Conservation (phyloP, 1,140 invertebrate genomes). For the Heliconius melpomene region DNA sequence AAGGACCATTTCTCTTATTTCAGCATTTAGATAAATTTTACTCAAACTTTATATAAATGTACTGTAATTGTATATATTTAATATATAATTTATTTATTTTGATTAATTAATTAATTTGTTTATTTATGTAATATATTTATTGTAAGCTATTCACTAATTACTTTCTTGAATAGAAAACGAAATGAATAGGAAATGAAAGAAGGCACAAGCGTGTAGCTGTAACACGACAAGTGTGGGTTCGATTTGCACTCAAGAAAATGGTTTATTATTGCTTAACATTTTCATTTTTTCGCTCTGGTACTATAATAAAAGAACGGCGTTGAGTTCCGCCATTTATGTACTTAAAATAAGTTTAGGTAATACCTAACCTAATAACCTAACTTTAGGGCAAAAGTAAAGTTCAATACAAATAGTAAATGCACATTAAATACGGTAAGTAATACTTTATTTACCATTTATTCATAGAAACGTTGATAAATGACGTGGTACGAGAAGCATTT, state of each 20-base stretch:
- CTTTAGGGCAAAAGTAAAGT: not conserved
- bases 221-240: too few species aligned
- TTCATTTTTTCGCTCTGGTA: not conserved
- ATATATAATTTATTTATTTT: too few species aligned
- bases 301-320: too few species aligned
- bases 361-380: too few species aligned
- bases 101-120: too few species aligned
- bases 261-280: not conserved
- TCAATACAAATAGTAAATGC: not conserved
- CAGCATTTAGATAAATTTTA: not conserved
- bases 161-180: too few species aligned
- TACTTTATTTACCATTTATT: not conserved
- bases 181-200: too few species aligned
- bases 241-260: not conserved
- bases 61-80: not conserved
- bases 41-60: not conserved
- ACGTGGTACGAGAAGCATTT: conserved; percentile 6
- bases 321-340: too few species aligned
- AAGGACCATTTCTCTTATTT: conserved; percentile 18
- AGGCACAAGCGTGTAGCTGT: too few species aligned
- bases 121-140: too few species aligned
- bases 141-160: too few species aligned
- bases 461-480: conserved; percentile 21
- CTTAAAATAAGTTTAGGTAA: too few species aligned
- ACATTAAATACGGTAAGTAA: not conserved